Evolutionary conservation across 37 sponge, comb jelly and placozoan species (phyloP), one percentile per base, ranked within the genome.

Genomic region (Cladorhizidae sp.): DNA sequence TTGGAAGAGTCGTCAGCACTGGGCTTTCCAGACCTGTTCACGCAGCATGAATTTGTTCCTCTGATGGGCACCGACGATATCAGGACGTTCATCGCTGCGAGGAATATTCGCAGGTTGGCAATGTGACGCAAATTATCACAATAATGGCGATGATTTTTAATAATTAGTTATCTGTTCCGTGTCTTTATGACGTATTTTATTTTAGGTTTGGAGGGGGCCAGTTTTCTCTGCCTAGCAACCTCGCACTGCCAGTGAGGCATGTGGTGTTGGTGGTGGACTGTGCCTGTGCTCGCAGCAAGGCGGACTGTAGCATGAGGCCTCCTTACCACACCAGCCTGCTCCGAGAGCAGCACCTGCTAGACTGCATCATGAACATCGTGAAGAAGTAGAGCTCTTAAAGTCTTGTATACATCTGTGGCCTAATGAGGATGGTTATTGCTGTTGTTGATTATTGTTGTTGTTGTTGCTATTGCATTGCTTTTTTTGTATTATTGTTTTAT

Each of bases 71-170:
- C 74, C 6, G 52, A 73, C 2, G 70, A 72, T 0, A 61, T 50
- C 26, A 26, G 22, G 8, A 15, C 55, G 59, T 88, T 82, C 79
- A 39, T 88, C 20, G 50, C 59, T n/a, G 78, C 89, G 12, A 82
- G 68, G 58, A 82, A 82, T 50, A 88, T 88, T 35, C 84, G 64
- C 73, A 82, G 78, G 89, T 88, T 2, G 22, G 62, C 22, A 8
- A 31, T 65, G 59, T 26, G 26, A 14, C 26, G 20, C 14, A 5
- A 26, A 26, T 58, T 58, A 21, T 5, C 14, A 21, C 26, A 25
- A 26, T 54, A 17, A n/a, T n/a, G n/a, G n/a, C n/a, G n/a, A n/a
- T n/a, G n/a, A n/a, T n/a, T n/a, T n/a, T n/a, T n/a, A n/a, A n/a
- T n/a, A 20, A 17, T 54, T 54, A 54, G 12, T 54, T 20, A 54